Percentiles rank a stretch among this genome's conserved stretches.
phyloP scores from a whole-genome alignment of 2,113 vertebrate genomes.

The Rhinolophus ferrumequinum region DNA sequence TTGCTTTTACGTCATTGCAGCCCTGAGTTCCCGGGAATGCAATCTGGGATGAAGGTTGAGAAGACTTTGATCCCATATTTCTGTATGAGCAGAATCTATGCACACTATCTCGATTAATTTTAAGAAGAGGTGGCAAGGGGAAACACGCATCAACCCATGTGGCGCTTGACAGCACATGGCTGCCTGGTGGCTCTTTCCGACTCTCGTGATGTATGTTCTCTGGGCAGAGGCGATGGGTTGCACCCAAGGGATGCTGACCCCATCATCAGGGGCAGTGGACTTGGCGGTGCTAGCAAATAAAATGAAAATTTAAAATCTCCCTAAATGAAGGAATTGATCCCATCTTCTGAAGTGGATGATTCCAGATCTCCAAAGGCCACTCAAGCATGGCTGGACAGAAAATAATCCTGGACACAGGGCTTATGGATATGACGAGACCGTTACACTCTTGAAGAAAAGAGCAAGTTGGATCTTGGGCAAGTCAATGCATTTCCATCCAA shows the following conservation, averaged over 20 bases:
- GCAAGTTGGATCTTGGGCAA: too few species aligned
- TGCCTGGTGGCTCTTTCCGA: background rate
- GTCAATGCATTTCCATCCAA: background rate
- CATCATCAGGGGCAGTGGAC: background rate
- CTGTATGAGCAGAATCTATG: background rate
- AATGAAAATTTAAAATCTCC: background rate
- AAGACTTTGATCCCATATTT: rapidly evolving
- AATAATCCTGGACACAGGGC: rapidly evolving
- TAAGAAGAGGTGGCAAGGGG: background rate
- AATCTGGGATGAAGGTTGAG: background rate
- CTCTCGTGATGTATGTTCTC: background rate
- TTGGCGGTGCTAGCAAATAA: background rate
- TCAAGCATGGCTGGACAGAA: background rate
- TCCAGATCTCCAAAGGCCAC: background rate
- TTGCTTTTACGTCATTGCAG: background rate
- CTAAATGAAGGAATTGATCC: background rate
- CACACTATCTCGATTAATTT: background rate
- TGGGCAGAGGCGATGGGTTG: background rate
- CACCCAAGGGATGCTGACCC: background rate
- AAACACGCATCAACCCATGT: rapidly evolving
- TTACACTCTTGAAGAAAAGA: background rate
- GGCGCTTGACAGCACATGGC: rapidly evolving
- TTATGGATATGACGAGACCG: rapidly evolving
- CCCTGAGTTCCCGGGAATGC: background rate
- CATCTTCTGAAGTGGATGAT: background rate